Percentiles rank a stretch among this genome's conserved stretches.
Conservation (phyloP, 2,888 invertebrate genomes). For the Dicycla oo region DNA sequence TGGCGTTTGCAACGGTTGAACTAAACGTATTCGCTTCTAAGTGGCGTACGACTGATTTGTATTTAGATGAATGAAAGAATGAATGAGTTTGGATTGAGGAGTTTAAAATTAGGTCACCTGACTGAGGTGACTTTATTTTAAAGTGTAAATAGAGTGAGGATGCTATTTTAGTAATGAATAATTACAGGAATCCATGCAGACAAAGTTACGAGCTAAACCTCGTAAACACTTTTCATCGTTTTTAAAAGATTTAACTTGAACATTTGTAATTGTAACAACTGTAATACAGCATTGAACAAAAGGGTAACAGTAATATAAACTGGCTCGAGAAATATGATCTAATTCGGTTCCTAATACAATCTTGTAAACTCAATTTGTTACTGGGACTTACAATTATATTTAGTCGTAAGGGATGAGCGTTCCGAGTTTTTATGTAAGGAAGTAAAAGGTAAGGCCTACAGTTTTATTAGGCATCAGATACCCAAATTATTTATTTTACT, state of each 20-base stretch:
- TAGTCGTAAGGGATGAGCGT: conserved; percentile 59
- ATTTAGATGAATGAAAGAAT: conserved; percentile 63
- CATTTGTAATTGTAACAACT: too few species aligned
- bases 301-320: conserved; percentile 76
- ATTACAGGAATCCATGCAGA: too few species aligned
- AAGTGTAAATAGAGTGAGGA: conserved; percentile 43
- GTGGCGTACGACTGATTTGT: conserved; percentile 60
- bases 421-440: background rate
- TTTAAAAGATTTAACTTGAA: too few species aligned
- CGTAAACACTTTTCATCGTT: too few species aligned
- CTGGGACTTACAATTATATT: conserved; percentile 70
- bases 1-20: conserved; percentile 67
- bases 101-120: too few species aligned
- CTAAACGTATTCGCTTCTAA: conserved; percentile 69
- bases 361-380: conserved; percentile 86
- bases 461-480: too few species aligned
- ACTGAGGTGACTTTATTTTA: conserved; percentile 58
- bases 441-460: too few species aligned
- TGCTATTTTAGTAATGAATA: too few species aligned
- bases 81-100: conserved; percentile 61
- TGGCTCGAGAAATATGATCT: conserved; percentile 85
- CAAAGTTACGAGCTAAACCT: too few species aligned
- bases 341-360: conserved; percentile 86
- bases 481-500: too few species aligned
- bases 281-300: conserved; percentile 54